These are phyloP conservation scores for Ciona savignyi DNA, from an alignment of 23 tunicate genomes.

Conservation along the genomic window DNA sequence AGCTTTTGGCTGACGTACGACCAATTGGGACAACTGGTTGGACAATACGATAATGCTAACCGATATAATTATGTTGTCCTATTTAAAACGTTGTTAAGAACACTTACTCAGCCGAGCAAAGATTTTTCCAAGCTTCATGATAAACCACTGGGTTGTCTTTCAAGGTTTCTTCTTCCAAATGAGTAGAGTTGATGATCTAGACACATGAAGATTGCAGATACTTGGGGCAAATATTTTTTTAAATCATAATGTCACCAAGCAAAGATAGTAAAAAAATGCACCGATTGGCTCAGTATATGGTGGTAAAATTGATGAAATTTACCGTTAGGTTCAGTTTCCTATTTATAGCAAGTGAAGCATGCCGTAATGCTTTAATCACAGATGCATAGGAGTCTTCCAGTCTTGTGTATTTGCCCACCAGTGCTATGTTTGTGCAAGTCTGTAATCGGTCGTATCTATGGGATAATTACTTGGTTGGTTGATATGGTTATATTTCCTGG, in stretches of 20 bases:
- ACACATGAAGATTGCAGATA: neutral
- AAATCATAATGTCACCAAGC: neutral
- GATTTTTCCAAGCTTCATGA: conserved; percentile 85
- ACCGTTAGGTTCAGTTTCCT: conserved; percentile 71
- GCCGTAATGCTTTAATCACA: conserved; percentile 86
- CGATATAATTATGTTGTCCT: too few relatives aligned
- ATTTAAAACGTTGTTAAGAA: too few relatives aligned
- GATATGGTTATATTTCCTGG: too few relatives aligned
- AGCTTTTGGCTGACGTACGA: too few relatives aligned
- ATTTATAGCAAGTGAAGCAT: conserved; percentile 63
- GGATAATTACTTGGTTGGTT: neutral
- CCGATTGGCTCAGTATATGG: neutral
- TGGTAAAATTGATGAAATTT: neutral
- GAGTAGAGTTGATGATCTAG: conserved; percentile 71
- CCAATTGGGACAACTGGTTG: too few relatives aligned
- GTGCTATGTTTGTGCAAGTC: conserved; percentile 44
- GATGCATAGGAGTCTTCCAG: conserved; percentile 93
- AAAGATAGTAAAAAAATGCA: neutral
- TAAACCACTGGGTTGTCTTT: conserved; percentile 42
- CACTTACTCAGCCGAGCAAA: conserved; percentile 64
- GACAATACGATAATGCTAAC: too few relatives aligned
- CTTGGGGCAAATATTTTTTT: neutral
- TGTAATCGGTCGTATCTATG: conserved; percentile 59
- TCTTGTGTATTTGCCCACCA: conserved; percentile 93
- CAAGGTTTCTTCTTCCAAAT: conserved; percentile 47